Evolutionary conservation across 2,797 vertebrate genomes (phyloP), one percentile per base, ranked within the genome.

Genomic region (Periophthalmus magnuspinnatus): DNA sequence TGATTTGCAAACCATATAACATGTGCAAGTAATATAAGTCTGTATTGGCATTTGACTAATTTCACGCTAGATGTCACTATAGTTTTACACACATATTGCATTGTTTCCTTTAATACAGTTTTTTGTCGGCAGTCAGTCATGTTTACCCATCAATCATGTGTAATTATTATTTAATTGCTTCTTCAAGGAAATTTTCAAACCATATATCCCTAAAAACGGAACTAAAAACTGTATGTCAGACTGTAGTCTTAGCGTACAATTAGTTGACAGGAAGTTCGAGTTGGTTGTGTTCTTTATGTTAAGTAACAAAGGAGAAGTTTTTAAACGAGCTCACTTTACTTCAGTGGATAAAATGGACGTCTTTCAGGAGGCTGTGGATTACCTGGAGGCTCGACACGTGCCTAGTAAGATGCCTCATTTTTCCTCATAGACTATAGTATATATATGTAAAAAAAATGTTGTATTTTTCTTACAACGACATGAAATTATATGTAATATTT

Each of bases 271-370:
- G 52, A 55, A 55, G 52, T 22, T 55, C 21, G n/a, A 22, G n/a
- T 11, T 22, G 52, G n/a, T 11, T 11, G 52, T 55, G 0, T 52
- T 21, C n/a, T 61, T 34, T 61, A 9, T 22, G 33, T 36, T 61
- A 16, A 41, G 59, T 16, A 47, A 63, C 36, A 47, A 63, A 63
- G 21, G 83, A 88, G 89, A 90, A 89, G 88, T 72, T 77, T 70
- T 71, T 1, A 69, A 10, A 52, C 7, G 24, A 16, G 55, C 6
- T 0, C 8, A 22, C 67, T 68, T 69, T 50, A 45, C 65, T 6
- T 8, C 22, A 16, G 6, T 48, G 21, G 1, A 36, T 70, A 45
- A 11, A 58, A 94, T 94, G 93, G 92, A 94, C n/a, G n/a, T 93
- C 9, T 93, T 83, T 68, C 69, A 84, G 38, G 91, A 93, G 50